Evolutionary conservation across 2,888 invertebrate genomes (phyloP), one percentile per base, ranked within the genome.

Genomic region (Onchidella celtica): DNA sequence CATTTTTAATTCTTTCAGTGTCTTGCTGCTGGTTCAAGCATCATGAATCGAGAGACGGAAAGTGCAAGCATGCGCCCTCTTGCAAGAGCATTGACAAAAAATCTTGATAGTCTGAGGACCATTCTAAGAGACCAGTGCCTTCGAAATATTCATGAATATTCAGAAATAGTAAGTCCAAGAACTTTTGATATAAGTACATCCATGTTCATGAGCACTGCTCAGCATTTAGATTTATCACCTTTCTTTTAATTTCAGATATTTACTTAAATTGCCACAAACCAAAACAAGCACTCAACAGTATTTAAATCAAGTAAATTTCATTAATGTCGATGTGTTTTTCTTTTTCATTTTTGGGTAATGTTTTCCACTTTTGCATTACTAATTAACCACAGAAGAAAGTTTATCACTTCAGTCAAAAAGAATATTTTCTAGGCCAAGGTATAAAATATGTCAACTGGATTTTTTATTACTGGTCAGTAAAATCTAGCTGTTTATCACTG

Each of bases 11-110:
- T 57, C 27, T 94, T 95, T 2, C 94, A 97, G 96, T 99, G 99
- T 93, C 95, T 99, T 87, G 98, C 99, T 36, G 99, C 99, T 38
- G 99, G 99, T 63, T 99, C 99, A 0, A 98, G 98, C 77, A 99
- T 99, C 88, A 96, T 99, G 96, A 98, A 99, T 93, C 96, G 98
- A 78, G 99, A 99, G 93, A 95, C 96, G 77, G 99, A 99, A 93
- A 98, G 98, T 91, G 97, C 97, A 72, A 96, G 96, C 57, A 99
- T 99, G 97, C 96, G 99, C 47, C 99, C 99, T 0, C 94, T 99
- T 83, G 99, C 99, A 27, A 97, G 97, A 93, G 98, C 98, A 17
- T 95, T 99, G 69, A 99, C 98, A n/a, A 96, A 98, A 90, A 97
- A 98, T 89, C 94, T 99, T 88, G 99, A 99, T 94, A 97, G 96